Base-by-base conservation (phyloP, 2,888 invertebrate genomes). In the Polylopha cassiicola region DNA sequence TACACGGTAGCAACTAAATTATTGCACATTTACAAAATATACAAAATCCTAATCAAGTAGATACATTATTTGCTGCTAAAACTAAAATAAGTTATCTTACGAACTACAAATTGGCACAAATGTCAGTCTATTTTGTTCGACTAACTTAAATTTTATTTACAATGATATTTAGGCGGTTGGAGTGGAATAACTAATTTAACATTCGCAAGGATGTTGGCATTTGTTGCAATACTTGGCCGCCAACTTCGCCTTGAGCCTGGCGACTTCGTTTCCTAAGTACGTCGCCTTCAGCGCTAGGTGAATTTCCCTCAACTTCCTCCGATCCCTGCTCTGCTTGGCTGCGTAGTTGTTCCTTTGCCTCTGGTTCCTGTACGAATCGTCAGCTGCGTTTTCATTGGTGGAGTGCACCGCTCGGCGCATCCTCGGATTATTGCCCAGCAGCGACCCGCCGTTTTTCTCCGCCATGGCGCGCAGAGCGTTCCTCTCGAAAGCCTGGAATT, bases 321-420 rank as follows among this genome's bases (percentile, higher is more conserved):
- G 91, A 61, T 98, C 98, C 2, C 98, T 87, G 0, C 97, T 97
- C 53, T 96, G 89, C 73, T 98, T 98, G 0, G 98, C 98, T 0
- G 98, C 98, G 47, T 92, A 94, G 69, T 98, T 98, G 72, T 98
- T 98, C 65, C 95, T 95, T 49, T 93, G 89, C 5, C 98, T 82
- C 38, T 96, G 89, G 56, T 95, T 96, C 84, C 92, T 92, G 66
- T 98, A 98, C 0, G 92, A 90, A 2, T 93, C 92, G 65, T 97
- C 93, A 0, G 92, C 26, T 48, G 51, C 58, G 31, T 75, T 64
- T 22, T 62, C 57, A 16, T 48, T 71, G 2, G 69, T 67, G 23
- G 61, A 41, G 4, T 57, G 55, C 0, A 73, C 71, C 0, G 77
- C 74, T 14, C 90, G 73, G n/a, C 91, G 78, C 92, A 92, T 92